Evolutionary conservation across 2,888 invertebrate genomes (phyloP).

Genomic region (Nomada ruficornis): DNA sequence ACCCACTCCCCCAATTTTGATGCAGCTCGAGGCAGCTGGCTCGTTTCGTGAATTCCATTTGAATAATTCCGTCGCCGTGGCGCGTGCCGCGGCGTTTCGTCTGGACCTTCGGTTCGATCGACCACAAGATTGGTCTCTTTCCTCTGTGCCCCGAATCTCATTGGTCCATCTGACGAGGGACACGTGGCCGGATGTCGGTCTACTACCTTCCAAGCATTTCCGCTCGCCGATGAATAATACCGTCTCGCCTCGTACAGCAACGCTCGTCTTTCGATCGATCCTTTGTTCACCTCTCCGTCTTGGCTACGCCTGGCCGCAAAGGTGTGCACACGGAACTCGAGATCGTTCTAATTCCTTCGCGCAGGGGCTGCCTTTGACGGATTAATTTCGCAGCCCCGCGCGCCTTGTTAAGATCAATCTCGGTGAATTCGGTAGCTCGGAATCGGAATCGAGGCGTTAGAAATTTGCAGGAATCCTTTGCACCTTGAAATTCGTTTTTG

Average conservation of each 20-base stretch:
- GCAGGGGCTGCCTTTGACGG: background rate
- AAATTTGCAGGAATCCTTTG: background rate
- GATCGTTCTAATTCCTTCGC: constrained; percentile 32
- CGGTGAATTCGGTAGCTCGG: background rate
- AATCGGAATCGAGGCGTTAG: background rate
- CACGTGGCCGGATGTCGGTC: constrained; percentile 83
- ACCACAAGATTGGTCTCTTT: constrained; percentile 57
- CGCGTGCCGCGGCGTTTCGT: constrained; percentile 76
- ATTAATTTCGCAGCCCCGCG: background rate
- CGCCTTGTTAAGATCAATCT: background rate
- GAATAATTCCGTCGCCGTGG: constrained; percentile 78
- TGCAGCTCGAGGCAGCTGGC: constrained; percentile 74
- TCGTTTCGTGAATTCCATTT: constrained; percentile 79
- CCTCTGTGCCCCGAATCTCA: constrained; percentile 42
- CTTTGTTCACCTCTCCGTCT: constrained; percentile 51
- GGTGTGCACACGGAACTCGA: constrained; percentile 34
- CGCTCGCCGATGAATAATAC: constrained; percentile 73
- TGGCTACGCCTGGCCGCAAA: constrained; percentile 41
- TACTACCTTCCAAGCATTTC: constrained; percentile 77
- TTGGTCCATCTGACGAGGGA: constrained; percentile 68
- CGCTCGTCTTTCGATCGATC: constrained; percentile 71
- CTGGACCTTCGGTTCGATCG: constrained; percentile 62
- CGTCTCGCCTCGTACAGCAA: constrained; percentile 72
- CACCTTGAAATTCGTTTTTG: background rate
- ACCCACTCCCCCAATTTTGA: constrained; percentile 59